phyloP scores from a whole-genome alignment of 2,113 vertebrate genomes.

The Anas platyrhynchos region DNA sequence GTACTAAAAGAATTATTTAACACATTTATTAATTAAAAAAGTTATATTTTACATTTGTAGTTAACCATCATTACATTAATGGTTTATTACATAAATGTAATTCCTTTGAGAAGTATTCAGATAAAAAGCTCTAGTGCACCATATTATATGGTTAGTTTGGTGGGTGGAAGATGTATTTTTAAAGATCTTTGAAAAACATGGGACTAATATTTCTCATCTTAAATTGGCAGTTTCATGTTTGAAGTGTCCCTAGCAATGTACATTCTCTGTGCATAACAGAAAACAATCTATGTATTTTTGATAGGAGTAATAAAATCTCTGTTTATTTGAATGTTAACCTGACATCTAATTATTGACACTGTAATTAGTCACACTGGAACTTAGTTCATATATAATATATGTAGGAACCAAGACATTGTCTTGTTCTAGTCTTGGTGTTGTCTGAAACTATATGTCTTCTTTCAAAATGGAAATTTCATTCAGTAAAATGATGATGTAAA shows the following conservation, averaged over 20 bases:
- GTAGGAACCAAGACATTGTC: neutral
- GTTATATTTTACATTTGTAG: neutral
- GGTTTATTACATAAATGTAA: neutral
- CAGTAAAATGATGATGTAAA: neutral
- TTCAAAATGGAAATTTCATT: neutral
- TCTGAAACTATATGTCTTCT: neutral
- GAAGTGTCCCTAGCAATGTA: rapidly evolving
- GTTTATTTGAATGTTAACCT: neutral
- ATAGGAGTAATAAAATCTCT: neutral
- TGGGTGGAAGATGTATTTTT: neutral
- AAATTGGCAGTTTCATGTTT: neutral
- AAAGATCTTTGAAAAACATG: neutral
- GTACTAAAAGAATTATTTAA: neutral
- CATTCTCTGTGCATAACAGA: neutral
- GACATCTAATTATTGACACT: neutral
- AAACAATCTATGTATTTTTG: neutral
- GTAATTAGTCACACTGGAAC: neutral
- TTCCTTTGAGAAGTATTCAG: neutral
- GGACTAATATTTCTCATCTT: neutral
- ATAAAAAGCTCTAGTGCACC: neutral
- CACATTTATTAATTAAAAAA: neutral
- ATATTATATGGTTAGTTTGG: neutral
- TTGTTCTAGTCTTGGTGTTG: neutral
- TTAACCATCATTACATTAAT: neutral
- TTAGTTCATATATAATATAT: neutral